phyloP scores from a whole-genome alignment of 2,888 invertebrate species.

The Patella ulyssiponensis region DNA sequence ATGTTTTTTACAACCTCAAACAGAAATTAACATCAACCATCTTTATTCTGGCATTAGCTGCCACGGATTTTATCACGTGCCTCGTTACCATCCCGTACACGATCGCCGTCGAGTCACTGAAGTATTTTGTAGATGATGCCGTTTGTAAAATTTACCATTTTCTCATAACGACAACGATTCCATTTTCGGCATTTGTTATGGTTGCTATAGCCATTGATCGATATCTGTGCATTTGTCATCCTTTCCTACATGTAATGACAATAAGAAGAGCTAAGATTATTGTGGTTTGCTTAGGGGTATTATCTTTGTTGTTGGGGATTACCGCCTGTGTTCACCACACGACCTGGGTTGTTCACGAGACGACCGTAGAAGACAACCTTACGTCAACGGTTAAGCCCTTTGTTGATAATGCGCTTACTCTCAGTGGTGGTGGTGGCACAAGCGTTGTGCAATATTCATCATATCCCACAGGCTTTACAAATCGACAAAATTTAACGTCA shows the following conservation, averaged over 20 bases:
- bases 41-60: slow-evolving; percentile 66
- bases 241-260: slow-evolving; percentile 65
- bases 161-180: slow-evolving; percentile 61
- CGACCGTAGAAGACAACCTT: neutral
- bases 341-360: slow-evolving; percentile 31
- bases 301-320: slow-evolving; percentile 48
- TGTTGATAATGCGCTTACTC: neutral
- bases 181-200: slow-evolving; percentile 66
- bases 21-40: slow-evolving; percentile 64
- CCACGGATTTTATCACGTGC: slow-evolving; percentile 65
- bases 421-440: neutral
- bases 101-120: slow-evolving; percentile 60
- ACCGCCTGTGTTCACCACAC: slow-evolving; percentile 48
- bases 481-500: slow-evolving; percentile 8
- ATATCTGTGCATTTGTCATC: slow-evolving; percentile 67
- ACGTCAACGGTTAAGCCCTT: slow-evolving; percentile 10
- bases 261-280: slow-evolving; percentile 53
- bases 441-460: slow-evolving; percentile 10
- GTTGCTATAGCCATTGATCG: slow-evolving; percentile 67
- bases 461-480: slow-evolving; percentile 18
- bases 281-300: slow-evolving; percentile 44
- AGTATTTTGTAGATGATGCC: slow-evolving; percentile 51
- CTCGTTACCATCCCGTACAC: slow-evolving; percentile 65
- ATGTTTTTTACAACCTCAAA: slow-evolving; percentile 61
- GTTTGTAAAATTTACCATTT: slow-evolving; percentile 63